Percentiles rank a stretch among this genome's conserved stretches.
Conservation (phyloP, 2,113 vertebrate species). For the Labeo rohita region DNA sequence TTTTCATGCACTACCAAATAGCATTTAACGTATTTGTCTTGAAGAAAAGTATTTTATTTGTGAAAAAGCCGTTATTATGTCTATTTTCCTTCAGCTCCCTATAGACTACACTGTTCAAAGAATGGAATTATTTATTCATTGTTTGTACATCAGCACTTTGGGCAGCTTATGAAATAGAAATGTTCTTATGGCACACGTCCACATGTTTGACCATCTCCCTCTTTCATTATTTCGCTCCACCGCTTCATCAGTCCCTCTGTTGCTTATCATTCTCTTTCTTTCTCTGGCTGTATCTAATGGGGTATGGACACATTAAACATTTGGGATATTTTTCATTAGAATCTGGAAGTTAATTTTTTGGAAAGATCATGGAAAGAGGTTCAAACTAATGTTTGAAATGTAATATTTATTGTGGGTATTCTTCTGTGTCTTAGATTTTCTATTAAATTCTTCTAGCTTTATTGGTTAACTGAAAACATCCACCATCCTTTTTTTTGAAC, state of each 20-base stretch:
- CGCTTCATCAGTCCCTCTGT: background rate
- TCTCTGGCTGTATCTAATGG: background rate
- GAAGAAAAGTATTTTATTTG: constrained; percentile 43
- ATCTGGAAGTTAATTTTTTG: background rate
- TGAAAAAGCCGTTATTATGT: constrained; percentile 53
- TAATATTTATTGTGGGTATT: background rate
- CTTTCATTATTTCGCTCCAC: background rate
- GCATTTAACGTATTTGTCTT: constrained; percentile 46
- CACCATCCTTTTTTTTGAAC: background rate
- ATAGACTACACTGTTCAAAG: constrained; percentile 25
- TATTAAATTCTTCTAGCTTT: background rate
- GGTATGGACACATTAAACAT: background rate
- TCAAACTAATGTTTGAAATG: background rate
- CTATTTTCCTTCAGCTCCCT: constrained; percentile 31
- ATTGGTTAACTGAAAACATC: background rate
- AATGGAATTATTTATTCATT: constrained; percentile 52
- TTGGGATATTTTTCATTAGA: background rate
- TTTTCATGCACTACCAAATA: constrained; percentile 28
- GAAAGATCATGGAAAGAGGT: background rate
- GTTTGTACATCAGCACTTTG: constrained; percentile 47
- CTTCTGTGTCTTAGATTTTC: background rate
- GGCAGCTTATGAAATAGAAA: constrained; percentile 51
- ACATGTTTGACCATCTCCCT: background rate
- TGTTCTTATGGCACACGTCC: constrained; percentile 37
- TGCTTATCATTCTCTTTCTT: background rate